Evolutionary conservation across 2,797 vertebrate genomes (phyloP).

Genomic region (Dermochelys coriacea): DNA sequence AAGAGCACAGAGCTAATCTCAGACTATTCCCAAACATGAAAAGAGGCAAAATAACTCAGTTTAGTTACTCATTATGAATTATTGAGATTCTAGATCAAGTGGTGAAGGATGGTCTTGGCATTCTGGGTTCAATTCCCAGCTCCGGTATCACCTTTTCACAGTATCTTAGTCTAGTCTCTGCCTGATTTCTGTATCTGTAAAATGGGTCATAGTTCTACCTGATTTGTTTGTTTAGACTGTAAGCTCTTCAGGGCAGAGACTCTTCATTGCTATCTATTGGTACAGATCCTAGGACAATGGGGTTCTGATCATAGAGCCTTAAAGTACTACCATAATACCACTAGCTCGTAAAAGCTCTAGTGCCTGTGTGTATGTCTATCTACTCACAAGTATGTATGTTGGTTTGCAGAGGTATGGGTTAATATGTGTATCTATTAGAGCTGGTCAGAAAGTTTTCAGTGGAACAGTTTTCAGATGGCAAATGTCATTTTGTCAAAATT

Average conservation of each 20-base stretch:
- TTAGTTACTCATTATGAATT: neutral
- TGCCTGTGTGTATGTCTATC: neutral
- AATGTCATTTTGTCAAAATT: neutral
- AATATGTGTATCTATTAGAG: neutral
- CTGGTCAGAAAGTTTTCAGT: neutral
- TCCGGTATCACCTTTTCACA: neutral
- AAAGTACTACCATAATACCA: neutral
- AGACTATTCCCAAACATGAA: neutral
- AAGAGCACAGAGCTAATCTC: neutral
- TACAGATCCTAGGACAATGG: no score
- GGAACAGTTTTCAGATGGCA: neutral
- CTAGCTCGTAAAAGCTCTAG: neutral
- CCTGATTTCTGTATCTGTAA: neutral
- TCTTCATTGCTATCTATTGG: neutral
- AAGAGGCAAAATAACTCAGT: neutral
- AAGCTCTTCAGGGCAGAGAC: neutral
- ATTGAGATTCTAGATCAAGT: neutral
- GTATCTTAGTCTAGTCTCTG: neutral
- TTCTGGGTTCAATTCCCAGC: neutral
- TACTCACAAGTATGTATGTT: neutral
- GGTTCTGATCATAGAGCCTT: neutral
- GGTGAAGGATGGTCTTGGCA: fast-evolving
- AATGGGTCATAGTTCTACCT: conserved; percentile 1
- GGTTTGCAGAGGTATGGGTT: neutral
- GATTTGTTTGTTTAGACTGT: neutral